Evolutionary conservation across 2,113 vertebrate species (phyloP).

Genomic region (Microcebus ravelobensis): DNA sequence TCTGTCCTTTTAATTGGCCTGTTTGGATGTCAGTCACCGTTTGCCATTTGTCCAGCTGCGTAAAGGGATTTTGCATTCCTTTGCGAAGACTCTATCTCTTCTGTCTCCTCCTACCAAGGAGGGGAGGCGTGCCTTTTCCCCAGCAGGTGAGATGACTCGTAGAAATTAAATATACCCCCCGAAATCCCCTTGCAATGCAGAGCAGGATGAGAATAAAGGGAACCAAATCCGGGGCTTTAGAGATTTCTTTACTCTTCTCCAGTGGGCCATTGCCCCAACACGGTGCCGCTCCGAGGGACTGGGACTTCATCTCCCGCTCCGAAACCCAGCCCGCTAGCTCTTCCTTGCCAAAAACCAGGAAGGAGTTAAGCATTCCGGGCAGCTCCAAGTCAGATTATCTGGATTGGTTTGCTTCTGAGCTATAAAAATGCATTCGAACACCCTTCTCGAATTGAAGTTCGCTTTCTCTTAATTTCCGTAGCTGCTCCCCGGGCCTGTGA

Average conservation of each 20-base stretch:
- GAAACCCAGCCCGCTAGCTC: conserved; percentile 28
- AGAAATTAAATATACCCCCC: conserved; percentile 17
- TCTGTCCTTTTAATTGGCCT: background rate
- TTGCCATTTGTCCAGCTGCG: background rate
- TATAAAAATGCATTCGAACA: conserved; percentile 11
- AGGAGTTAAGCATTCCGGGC: conserved; percentile 19
- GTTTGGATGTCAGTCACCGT: no score
- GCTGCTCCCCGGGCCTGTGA: conserved; percentile 28
- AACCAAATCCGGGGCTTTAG: background rate
- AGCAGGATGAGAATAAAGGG: conserved; percentile 60
- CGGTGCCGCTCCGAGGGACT: background rate
- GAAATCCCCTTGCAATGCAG: background rate
- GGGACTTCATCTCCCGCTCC: conserved; percentile 1
- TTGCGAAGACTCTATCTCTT: background rate
- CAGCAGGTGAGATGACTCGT: background rate
- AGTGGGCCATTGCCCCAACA: conserved; percentile 22
- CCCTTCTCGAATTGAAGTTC: conserved; percentile 60
- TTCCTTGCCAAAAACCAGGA: conserved; percentile 41
- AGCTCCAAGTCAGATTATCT: conserved; percentile 6
- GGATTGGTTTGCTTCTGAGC: conserved; percentile 49
- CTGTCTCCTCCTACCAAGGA: background rate
- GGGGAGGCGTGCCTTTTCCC: background rate
- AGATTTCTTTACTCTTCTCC: conserved; percentile 6
- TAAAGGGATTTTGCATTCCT: background rate
- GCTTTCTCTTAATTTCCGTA: conserved; percentile 46